Conservation (phyloP, 2,797 vertebrate genomes). For the Bradypus variegatus region DNA sequence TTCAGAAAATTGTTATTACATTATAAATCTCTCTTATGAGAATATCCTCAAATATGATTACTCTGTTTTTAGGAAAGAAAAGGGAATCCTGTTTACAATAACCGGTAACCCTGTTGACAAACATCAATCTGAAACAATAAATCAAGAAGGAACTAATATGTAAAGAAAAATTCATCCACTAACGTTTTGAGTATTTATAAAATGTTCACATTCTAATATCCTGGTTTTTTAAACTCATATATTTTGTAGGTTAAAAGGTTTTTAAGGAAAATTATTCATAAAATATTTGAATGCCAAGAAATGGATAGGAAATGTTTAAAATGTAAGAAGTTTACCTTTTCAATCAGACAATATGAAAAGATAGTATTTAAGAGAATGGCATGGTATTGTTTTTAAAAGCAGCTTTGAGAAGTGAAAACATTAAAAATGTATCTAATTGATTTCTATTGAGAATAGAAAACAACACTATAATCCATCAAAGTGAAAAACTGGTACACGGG, state of each 20-base stretch:
- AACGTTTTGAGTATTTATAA: not conserved
- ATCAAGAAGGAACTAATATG: constrained; percentile 8
- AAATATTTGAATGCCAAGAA: constrained; percentile 30
- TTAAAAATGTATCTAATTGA: constrained; percentile 3
- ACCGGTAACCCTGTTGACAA: constrained; percentile 4
- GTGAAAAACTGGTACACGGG: not conserved
- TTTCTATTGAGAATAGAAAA: not conserved
- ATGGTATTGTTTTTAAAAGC: constrained; percentile 13
- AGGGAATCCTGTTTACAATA: constrained; percentile 3
- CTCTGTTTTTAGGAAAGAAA: constrained; percentile 20
- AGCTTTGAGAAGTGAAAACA: constrained; percentile 25
- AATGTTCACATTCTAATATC: not conserved
- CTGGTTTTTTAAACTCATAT: not conserved
- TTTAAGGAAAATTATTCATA: constrained; percentile 31
- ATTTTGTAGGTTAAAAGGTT: not conserved
- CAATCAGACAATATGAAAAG: constrained; percentile 14
- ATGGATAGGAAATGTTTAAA: not conserved
- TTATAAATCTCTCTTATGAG: not conserved
- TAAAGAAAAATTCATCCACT: constrained; percentile 27
- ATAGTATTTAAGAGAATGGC: constrained; percentile 3
- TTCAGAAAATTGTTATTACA: not conserved
- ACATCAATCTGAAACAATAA: constrained; percentile 29
- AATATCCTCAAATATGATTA: not conserved
- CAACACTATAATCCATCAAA: not conserved
- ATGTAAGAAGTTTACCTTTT: not conserved